These are phyloP conservation scores for Arnoldichthys spilopterus DNA, from an alignment of 2,797 vertebrate genomes.

Conservation along the genomic window DNA sequence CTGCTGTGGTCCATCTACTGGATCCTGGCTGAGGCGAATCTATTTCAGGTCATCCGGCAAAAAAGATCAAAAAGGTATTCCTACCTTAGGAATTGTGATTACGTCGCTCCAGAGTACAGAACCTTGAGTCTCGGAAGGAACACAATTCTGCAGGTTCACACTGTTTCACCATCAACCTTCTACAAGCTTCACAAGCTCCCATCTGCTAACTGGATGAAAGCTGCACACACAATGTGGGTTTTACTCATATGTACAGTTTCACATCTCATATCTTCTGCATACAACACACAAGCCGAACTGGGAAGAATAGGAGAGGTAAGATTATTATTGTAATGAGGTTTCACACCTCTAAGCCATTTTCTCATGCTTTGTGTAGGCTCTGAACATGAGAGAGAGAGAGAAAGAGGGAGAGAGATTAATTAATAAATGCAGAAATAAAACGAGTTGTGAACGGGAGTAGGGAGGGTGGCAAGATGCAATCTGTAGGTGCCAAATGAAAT, in stretches of 20 bases:
- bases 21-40: background rate
- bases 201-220: too few relatives aligned
- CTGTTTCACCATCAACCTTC: background rate
- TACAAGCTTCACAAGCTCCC: background rate
- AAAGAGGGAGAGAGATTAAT: slow-evolving; percentile 50
- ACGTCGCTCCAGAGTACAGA: too few relatives aligned
- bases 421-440: slow-evolving; percentile 52
- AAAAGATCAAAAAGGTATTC: background rate
- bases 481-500: slow-evolving; percentile 36
- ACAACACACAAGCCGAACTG: background rate
- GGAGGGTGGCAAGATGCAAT: slow-evolving; percentile 7
- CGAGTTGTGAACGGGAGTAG: background rate
- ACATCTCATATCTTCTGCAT: background rate
- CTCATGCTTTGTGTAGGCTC: slow-evolving; percentile 35
- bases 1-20: slow-evolving; percentile 5
- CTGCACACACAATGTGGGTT: background rate
- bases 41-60: background rate
- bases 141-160: background rate
- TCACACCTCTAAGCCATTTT: slow-evolving; percentile 54
- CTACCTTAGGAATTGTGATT: background rate
- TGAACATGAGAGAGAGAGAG: slow-evolving; percentile 53
- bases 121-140: background rate
- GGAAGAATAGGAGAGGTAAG: background rate
- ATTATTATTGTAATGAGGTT: slow-evolving; percentile 60
- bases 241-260: background rate